A percentile compares a stretch with the other conserved stretches of the same genome.
phyloP scores from a whole-genome alignment of 2,888 invertebrate species.

The Heteropelma amictum region DNA sequence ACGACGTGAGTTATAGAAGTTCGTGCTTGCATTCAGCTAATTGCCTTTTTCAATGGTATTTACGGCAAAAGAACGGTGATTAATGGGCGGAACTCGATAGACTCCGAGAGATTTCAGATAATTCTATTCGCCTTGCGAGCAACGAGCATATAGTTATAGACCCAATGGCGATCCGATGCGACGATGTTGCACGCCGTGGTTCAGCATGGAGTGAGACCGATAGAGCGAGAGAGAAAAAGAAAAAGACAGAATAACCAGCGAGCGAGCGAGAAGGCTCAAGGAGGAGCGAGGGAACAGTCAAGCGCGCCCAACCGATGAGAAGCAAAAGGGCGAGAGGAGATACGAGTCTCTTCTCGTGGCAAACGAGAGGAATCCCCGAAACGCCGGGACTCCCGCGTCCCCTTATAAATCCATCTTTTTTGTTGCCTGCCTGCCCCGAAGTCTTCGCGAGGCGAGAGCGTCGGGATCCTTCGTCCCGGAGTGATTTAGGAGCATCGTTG shows the following conservation, averaged over 20 bases:
- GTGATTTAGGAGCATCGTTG: constrained; percentile 76
- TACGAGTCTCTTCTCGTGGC: constrained; percentile 57
- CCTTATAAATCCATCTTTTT: constrained; percentile 74
- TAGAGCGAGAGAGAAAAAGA: constrained; percentile 23
- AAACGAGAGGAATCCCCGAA: constrained; percentile 71
- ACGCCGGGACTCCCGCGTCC: constrained; percentile 65
- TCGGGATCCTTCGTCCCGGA: constrained; percentile 63
- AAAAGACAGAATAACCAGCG: no score
- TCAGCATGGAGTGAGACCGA: constrained; percentile 23
- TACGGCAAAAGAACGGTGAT: constrained; percentile 48
- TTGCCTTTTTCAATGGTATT: constrained; percentile 55
- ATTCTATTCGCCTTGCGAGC: constrained; percentile 53
- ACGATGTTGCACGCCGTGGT: constrained; percentile 42
- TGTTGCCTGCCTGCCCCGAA: constrained; percentile 55
- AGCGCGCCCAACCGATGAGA: constrained; percentile 31
- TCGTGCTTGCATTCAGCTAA: constrained; percentile 50
- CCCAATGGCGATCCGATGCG: constrained; percentile 54
- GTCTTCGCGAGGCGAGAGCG: constrained; percentile 56
- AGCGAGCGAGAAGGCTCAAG: no score
- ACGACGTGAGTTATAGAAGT: constrained; percentile 38
- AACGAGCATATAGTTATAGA: constrained; percentile 34
- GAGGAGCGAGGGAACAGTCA: constrained; percentile 1
- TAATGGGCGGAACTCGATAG: constrained; percentile 55
- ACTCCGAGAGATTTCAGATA: constrained; percentile 53
- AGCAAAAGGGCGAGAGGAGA: constrained; percentile 51